A percentile compares a stretch with the other conserved stretches of the same genome.
Evolutionary conservation across 2,113 vertebrate genomes (phyloP).

Genomic region (Patagioenas fasciata): DNA sequence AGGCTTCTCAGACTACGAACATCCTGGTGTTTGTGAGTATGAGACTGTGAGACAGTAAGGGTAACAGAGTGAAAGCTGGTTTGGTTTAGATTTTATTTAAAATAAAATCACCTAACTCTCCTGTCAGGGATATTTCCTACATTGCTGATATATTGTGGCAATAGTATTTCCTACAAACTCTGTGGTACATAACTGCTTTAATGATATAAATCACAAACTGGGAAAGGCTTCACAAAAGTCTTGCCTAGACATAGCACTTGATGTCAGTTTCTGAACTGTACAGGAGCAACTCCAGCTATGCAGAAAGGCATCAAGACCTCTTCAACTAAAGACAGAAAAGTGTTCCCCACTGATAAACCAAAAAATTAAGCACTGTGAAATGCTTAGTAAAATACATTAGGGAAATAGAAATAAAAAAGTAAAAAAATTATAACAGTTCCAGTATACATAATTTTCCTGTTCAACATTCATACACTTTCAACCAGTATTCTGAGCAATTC

Average conservation of each 20-base stretch:
- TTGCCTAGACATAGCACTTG: background rate
- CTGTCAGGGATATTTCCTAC: background rate
- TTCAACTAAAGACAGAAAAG: background rate
- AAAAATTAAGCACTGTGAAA: background rate
- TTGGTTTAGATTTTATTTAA: background rate
- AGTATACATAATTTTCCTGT: background rate
- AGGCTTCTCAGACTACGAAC: fast-evolving
- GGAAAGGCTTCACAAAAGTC: background rate
- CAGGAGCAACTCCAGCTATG: background rate
- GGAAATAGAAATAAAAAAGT: background rate
- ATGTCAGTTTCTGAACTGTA: background rate
- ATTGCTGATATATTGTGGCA: background rate
- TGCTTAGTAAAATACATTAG: background rate
- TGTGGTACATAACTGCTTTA: background rate
- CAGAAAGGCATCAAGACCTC: background rate
- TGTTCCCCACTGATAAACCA: background rate
- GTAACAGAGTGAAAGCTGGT: background rate
- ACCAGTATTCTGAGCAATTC: background rate
- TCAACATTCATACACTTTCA: background rate
- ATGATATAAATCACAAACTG: fast-evolving
- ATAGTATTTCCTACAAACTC: background rate
- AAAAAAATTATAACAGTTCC: background rate
- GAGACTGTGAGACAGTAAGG: background rate
- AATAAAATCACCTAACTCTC: background rate
- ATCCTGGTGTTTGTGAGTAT: background rate